These are phyloP conservation scores for Sebastes oblongus DNA, from an alignment of 2,797 vertebrate genomes.

Conservation along the genomic window DNA sequence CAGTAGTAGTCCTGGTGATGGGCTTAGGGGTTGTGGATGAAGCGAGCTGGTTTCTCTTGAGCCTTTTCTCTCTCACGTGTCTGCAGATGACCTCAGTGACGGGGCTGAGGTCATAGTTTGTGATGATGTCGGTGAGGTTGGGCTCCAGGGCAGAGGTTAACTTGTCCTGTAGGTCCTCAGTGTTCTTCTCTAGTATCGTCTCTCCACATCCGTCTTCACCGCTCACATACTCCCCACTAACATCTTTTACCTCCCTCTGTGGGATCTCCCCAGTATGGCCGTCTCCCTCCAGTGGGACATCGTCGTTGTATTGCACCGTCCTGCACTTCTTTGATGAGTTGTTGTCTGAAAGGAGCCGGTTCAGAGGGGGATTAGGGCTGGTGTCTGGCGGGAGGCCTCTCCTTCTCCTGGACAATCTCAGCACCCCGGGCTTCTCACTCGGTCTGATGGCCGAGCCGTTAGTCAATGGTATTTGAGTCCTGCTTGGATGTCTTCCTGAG, in stretches of 20 bases:
- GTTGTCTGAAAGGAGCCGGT: conserved; percentile 8
- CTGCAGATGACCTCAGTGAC: conserved; percentile 17
- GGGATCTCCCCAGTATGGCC: neutral
- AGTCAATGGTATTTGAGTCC: conserved; percentile 8
- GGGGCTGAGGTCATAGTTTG: conserved; percentile 9
- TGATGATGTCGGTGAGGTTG: neutral
- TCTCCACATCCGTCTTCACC: conserved; percentile 72
- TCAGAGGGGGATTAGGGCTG: conserved; percentile 5
- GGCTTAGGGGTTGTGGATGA: conserved; percentile 3
- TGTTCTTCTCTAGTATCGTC: conserved; percentile 73
- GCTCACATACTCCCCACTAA: neutral
- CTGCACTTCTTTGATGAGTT: conserved; percentile 24
- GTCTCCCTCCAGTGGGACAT: neutral
- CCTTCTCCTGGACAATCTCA: conserved; percentile 64
- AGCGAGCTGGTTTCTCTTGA: conserved; percentile 7
- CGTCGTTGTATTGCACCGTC: conserved; percentile 5
- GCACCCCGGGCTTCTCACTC: conserved; percentile 22
- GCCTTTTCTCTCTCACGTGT: conserved; percentile 26
- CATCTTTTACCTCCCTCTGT: neutral
- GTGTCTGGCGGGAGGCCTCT: conserved; percentile 73
- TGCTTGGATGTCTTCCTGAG: conserved; percentile 48
- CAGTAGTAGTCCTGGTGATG: conserved; percentile 15
- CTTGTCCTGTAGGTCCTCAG: neutral
- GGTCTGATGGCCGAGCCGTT: conserved; percentile 19
- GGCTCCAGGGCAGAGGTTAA: conserved; percentile 9